Percentiles rank a stretch among this genome's conserved stretches.
Evolutionary conservation across 1,140 invertebrate genomes (phyloP).

Genomic region (Octopus sinensis): DNA sequence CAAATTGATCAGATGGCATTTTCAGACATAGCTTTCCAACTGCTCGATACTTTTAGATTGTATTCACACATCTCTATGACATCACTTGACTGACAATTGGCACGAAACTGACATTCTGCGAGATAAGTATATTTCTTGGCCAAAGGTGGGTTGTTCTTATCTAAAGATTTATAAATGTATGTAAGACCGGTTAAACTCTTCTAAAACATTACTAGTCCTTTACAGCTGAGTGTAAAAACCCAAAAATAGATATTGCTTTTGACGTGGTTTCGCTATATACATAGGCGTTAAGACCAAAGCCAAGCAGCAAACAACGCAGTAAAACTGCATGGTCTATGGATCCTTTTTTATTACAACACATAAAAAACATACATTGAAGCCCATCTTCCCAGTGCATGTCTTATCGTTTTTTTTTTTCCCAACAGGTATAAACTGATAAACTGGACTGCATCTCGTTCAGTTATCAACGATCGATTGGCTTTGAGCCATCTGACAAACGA

Average conservation of each 20-base stretch:
- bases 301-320: constrained; percentile 57
- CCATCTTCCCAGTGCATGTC: constrained; percentile 54
- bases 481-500: constrained; percentile 54
- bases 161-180: constrained; percentile 51
- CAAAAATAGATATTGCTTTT: constrained; percentile 49
- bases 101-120: constrained; percentile 51
- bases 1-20: constrained; percentile 55
- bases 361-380: constrained; percentile 52
- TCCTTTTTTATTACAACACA: constrained; percentile 57
- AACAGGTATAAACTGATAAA: constrained; percentile 58
- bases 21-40: constrained; percentile 58
- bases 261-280: constrained; percentile 55
- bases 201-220: constrained; percentile 55
- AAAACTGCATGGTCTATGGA: constrained; percentile 58
- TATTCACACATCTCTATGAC: constrained; percentile 53
- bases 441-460: constrained; percentile 54
- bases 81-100: constrained; percentile 55
- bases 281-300: constrained; percentile 60
- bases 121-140: constrained; percentile 43
- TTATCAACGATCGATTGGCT: constrained; percentile 54
- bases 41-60: constrained; percentile 50
- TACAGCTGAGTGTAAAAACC: constrained; percentile 51
- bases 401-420: constrained; percentile 41
- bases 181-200: constrained; percentile 56
- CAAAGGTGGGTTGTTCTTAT: constrained; percentile 51